These are phyloP conservation scores for Athalia cordata DNA, from an alignment of 2,888 invertebrate genomes.

Conservation along the genomic window DNA sequence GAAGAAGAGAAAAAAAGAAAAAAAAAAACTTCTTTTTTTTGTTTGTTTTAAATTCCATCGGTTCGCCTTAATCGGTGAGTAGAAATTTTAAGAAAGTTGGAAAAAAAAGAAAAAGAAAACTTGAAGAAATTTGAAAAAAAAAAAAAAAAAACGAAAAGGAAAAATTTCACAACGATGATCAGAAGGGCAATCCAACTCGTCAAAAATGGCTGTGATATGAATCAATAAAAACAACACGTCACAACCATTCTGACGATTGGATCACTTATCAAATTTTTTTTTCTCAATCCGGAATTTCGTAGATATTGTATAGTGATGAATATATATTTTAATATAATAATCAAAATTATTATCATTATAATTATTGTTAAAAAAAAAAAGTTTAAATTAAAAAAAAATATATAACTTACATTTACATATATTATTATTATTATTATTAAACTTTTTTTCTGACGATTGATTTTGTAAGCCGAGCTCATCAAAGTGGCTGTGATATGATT, in stretches of 20 bases:
- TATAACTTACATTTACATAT: background rate
- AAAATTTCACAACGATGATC: slow-evolving; percentile 58
- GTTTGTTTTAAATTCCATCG: background rate
- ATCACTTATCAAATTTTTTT: slow-evolving; percentile 62
- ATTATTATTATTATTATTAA: background rate
- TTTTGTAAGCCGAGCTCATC: slow-evolving; percentile 86
- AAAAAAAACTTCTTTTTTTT: background rate
- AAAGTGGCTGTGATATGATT: slow-evolving; percentile 99
- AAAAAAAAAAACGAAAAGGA: background rate
- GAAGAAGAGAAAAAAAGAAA: background rate
- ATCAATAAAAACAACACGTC: slow-evolving; percentile 77
- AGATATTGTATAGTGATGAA: background rate
- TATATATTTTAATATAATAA: too few relatives aligned
- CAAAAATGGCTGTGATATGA: slow-evolving; percentile 97
- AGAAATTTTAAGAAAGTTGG: too few relatives aligned
- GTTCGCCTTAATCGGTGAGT: background rate
- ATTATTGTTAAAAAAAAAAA: background rate
- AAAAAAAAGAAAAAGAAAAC: too few relatives aligned
- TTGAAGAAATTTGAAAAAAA: too few relatives aligned
- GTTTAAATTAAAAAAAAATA: background rate
- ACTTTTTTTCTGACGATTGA: slow-evolving; percentile 58
- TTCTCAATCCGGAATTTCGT: background rate
- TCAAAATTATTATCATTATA: background rate
- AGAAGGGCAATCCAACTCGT: slow-evolving; percentile 86
- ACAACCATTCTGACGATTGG: slow-evolving; percentile 88